Conservation (phyloP, 1,140 invertebrate species). For the Nephila pilipes region DNA sequence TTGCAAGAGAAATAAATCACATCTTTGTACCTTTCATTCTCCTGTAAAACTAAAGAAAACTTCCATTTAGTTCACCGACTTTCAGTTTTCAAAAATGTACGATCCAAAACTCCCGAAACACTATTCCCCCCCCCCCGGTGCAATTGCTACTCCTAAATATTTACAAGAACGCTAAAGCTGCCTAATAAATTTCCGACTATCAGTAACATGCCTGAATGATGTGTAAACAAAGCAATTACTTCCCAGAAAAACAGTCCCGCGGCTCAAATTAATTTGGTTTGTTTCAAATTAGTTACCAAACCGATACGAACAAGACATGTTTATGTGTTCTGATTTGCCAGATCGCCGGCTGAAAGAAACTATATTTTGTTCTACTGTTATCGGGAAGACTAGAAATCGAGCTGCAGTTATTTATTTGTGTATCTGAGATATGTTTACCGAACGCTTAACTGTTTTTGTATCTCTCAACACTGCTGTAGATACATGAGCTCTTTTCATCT, state of each 20-base stretch:
- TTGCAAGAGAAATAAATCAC: too few relatives aligned
- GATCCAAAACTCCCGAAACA: not conserved
- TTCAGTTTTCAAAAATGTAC: not conserved
- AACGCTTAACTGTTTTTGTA: not conserved
- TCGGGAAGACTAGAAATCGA: not conserved
- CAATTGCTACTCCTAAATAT: not conserved
- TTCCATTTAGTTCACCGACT: not conserved
- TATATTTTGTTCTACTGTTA: not conserved
- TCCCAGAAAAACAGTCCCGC: not conserved
- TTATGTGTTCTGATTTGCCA: not conserved
- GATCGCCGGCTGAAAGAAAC: not conserved
- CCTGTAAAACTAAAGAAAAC: too few relatives aligned
- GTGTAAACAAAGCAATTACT: slow-evolving; percentile 37
- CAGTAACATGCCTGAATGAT: not conserved
- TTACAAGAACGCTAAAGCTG: not conserved
- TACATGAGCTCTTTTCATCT: not conserved
- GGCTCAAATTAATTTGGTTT: slow-evolving; percentile 6
- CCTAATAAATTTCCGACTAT: not conserved
- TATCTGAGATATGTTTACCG: not conserved
- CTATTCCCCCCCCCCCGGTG: not conserved
- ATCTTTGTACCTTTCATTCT: too few relatives aligned
- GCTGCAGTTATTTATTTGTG: slow-evolving; percentile 26
- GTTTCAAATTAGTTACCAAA: not conserved
- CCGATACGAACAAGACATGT: slow-evolving; percentile 16
- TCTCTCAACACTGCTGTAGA: not conserved